A percentile compares a stretch with the other conserved stretches of the same genome.
phyloP scores from a whole-genome alignment of 2,113 vertebrate species.

The Saguinus midas region DNA sequence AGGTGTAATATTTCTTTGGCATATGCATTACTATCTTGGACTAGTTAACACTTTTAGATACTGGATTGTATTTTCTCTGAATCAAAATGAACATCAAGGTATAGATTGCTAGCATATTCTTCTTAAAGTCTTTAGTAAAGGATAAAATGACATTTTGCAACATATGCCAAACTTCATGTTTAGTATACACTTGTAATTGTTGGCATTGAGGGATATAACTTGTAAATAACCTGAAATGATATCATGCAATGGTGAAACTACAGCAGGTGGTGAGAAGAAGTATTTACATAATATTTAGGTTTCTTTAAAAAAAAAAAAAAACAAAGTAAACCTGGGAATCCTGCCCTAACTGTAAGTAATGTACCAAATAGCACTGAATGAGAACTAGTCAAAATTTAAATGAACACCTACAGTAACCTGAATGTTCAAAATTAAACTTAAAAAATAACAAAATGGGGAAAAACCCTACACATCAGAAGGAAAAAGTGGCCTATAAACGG shows the following conservation, averaged over 20 bases:
- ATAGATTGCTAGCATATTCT: constrained; percentile 66
- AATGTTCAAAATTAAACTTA: constrained; percentile 75
- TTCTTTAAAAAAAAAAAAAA: constrained; percentile 67
- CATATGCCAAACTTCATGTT: constrained; percentile 67
- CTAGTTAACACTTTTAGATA: constrained; percentile 73
- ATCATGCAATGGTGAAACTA: constrained; percentile 76
- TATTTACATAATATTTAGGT: constrained; percentile 75
- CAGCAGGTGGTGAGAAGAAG: constrained; percentile 64
- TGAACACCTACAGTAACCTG: constrained; percentile 77
- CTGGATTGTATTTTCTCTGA: constrained; percentile 57
- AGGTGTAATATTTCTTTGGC: constrained; percentile 91
- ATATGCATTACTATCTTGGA: constrained; percentile 85
- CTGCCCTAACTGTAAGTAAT: constrained; percentile 81
- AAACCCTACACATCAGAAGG: constrained; percentile 69
- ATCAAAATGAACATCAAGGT: constrained; percentile 74
- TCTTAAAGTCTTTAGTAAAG: constrained; percentile 66
- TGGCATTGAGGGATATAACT: constrained; percentile 71
- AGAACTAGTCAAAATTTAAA: constrained; percentile 75
- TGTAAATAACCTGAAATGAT: constrained; percentile 68
- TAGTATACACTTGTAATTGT: constrained; percentile 55
- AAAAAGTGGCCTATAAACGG: constrained; percentile 88
- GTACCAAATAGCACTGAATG: constrained; percentile 79
- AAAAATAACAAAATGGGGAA: constrained; percentile 77
- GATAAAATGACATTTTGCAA: constrained; percentile 77
- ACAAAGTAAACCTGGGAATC: constrained; percentile 78